These are phyloP conservation scores for Eulimnadia texana DNA, from an alignment of 1,140 invertebrate genomes.

Conservation along the genomic window DNA sequence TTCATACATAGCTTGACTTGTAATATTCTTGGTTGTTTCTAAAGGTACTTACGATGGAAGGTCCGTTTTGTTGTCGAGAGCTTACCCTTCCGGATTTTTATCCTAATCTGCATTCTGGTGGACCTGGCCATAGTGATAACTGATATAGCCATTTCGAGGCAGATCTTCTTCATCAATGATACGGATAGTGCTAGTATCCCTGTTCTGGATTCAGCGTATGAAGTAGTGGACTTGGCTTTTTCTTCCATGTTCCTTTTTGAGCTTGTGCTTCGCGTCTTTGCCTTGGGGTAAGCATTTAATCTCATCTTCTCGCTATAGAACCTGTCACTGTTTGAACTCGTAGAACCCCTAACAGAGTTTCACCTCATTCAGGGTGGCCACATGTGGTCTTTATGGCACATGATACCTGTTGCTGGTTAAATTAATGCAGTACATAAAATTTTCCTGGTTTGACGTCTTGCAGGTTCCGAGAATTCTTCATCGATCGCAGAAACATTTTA, in stretches of 20 bases:
- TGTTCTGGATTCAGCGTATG: too few species aligned
- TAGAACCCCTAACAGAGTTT: too few species aligned
- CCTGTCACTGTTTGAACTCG: too few species aligned
- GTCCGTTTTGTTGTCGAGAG: not conserved
- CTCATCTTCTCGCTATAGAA: too few species aligned
- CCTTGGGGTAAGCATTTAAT: not conserved
- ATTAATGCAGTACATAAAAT: too few species aligned
- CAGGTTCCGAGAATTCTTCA: not conserved
- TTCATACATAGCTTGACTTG: too few species aligned
- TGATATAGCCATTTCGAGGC: not conserved
- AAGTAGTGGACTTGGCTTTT: not conserved
- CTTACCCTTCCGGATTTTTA: not conserved
- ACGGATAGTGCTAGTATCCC: too few species aligned
- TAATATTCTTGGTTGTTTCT: not conserved
- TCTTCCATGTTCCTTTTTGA: not conserved
- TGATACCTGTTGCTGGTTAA: too few species aligned
- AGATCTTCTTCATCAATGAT: not conserved
- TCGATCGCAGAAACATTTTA: not conserved
- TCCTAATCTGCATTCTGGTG: not conserved
- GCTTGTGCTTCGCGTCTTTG: not conserved
- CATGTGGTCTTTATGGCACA: too few species aligned
- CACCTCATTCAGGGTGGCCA: too few species aligned
- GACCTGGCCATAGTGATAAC: not conserved
- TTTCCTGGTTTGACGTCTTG: too few species aligned
- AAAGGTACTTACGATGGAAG: not conserved